Evolutionary conservation across 2,888 invertebrate genomes (phyloP).

Genomic region (Acrobasis consociella): DNA sequence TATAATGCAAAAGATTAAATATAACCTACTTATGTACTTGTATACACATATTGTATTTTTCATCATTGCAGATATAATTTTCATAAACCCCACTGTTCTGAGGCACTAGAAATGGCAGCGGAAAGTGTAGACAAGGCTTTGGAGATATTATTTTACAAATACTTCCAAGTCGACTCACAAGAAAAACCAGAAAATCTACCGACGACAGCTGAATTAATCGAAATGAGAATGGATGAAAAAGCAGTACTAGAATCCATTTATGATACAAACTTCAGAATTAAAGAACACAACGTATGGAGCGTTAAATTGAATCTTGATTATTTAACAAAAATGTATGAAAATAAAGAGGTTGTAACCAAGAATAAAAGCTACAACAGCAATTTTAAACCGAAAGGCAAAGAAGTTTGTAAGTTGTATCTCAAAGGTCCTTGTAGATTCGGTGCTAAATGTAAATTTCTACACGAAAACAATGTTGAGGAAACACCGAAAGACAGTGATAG

Average conservation of each 20-base stretch:
- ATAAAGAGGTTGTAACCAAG: slow-evolving; percentile 73
- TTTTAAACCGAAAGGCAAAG: slow-evolving; percentile 76
- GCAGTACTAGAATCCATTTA: slow-evolving; percentile 90
- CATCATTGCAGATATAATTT: slow-evolving; percentile 86
- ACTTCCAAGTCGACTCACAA: slow-evolving; percentile 80
- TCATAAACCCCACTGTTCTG: slow-evolving; percentile 87
- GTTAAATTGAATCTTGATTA: slow-evolving; percentile 87
- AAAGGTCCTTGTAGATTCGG: slow-evolving; percentile 88
- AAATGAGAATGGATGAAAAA: slow-evolving; percentile 87
- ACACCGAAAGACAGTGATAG: slow-evolving; percentile 47
- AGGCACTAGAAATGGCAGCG: slow-evolving; percentile 86
- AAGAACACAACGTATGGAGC: slow-evolving; percentile 88
- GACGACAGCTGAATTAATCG: slow-evolving; percentile 79
- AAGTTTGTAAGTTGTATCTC: slow-evolving; percentile 85
- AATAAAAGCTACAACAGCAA: slow-evolving; percentile 66
- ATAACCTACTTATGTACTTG: neutral
- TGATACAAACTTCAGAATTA: slow-evolving; percentile 86
- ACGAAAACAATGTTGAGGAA: slow-evolving; percentile 77
- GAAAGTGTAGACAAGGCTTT: slow-evolving; percentile 88
- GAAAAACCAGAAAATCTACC: slow-evolving; percentile 66
- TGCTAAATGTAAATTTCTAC: slow-evolving; percentile 88
- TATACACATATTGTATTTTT: neutral
- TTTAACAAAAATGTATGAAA: slow-evolving; percentile 81
- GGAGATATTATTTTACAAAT: slow-evolving; percentile 87
- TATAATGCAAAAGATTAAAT: neutral